phyloP scores from a whole-genome alignment of 2,888 invertebrate species.

The Nephrotoma flavescens region DNA sequence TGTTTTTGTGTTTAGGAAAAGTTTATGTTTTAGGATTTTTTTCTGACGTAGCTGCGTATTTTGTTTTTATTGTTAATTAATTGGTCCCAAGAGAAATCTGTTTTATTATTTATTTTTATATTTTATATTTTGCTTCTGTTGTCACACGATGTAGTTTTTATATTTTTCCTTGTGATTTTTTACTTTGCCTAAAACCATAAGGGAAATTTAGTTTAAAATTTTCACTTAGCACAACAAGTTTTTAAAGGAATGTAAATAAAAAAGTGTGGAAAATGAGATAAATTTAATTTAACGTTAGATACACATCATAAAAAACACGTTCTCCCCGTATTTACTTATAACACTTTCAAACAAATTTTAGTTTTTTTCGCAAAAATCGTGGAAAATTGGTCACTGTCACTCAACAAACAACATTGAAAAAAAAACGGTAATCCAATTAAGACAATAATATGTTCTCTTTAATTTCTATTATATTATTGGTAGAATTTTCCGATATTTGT shows the following conservation, averaged over 20 bases:
- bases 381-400: neutral
- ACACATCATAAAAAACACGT: neutral
- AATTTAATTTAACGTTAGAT: neutral
- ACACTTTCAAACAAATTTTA: neutral
- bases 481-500: neutral
- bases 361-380: neutral
- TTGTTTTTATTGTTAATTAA: neutral
- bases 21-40: neutral
- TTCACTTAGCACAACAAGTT: neutral
- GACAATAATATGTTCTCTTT: neutral
- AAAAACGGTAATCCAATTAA: neutral
- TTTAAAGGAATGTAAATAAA: neutral
- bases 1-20: neutral
- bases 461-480: neutral
- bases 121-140: neutral
- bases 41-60: neutral
- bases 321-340: neutral
- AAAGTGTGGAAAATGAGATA: neutral
- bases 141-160: neutral
- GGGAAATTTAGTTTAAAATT: neutral
- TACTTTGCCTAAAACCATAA: neutral
- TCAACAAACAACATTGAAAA: neutral
- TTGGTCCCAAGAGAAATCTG: neutral
- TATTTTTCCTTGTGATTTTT: neutral
- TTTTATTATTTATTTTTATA: neutral